A percentile compares a stretch with the other conserved stretches of the same genome.
These are phyloP conservation scores for Archivesica marissinica DNA, from an alignment of 1,140 invertebrate genomes.

Conservation along the genomic window DNA sequence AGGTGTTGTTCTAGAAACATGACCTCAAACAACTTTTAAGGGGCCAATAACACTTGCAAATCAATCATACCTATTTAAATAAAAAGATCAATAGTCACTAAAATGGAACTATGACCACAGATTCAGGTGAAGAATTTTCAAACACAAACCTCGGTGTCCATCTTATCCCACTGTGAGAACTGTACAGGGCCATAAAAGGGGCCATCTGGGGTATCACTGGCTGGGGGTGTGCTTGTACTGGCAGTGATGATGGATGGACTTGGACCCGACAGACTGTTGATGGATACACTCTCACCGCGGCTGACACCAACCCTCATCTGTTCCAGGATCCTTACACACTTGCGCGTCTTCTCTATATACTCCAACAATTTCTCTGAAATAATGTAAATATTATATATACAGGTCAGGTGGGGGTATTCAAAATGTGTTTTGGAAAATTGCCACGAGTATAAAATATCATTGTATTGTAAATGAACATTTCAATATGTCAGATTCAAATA, in stretches of 20 bases:
- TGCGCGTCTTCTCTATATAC: slow-evolving; percentile 68
- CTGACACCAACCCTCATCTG: not conserved
- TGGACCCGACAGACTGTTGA: slow-evolving; percentile 17
- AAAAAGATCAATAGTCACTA: too few species aligned
- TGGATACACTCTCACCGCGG: not conserved
- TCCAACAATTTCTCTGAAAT: slow-evolving; percentile 66
- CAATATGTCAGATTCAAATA: too few species aligned
- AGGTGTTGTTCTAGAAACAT: too few species aligned
- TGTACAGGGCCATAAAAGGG: not conserved
- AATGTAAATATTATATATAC: not conserved
- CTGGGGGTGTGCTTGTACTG: not conserved
- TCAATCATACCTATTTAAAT: too few species aligned
- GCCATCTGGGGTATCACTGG: not conserved
- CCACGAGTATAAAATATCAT: too few species aligned
- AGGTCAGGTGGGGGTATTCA: not conserved
- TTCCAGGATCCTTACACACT: slow-evolving; percentile 58
- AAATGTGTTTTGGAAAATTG: not conserved
- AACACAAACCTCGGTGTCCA: slow-evolving; percentile 54
- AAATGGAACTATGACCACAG: too few species aligned
- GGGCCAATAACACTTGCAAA: too few species aligned
- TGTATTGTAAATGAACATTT: not conserved
- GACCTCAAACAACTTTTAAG: too few species aligned
- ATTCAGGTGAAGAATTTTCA: not conserved
- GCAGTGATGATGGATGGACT: not conserved
- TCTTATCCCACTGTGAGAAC: slow-evolving; percentile 34